Evolutionary conservation across 2,113 vertebrate species (phyloP).

Genomic region (Tupaia chinensis): DNA sequence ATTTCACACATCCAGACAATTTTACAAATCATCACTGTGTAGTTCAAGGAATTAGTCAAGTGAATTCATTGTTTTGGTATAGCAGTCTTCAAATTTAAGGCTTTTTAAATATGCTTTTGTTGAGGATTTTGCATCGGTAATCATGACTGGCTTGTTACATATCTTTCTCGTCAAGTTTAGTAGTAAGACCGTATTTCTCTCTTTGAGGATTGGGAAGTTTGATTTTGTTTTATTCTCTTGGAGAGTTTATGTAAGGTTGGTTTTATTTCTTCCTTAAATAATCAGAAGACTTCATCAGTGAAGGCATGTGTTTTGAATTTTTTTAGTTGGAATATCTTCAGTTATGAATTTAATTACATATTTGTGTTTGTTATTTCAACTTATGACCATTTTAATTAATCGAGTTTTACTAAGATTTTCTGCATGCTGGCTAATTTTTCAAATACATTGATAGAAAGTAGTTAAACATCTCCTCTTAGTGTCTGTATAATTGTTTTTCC

Average conservation of each 20-base stretch:
- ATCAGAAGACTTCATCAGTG: not conserved
- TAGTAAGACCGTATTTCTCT: not conserved
- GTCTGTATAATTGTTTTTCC: not conserved
- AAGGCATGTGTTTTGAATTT: not conserved
- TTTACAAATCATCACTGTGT: not conserved
- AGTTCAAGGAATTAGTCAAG: not conserved
- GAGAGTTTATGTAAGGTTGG: not conserved
- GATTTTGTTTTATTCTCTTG: not conserved
- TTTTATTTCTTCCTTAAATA: not conserved
- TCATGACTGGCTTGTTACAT: not conserved
- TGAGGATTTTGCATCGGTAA: not conserved
- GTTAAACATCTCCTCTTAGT: not conserved
- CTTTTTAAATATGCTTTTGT: not conserved
- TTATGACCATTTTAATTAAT: conserved; percentile 3
- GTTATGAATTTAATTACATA: not conserved
- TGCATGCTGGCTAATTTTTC: not conserved
- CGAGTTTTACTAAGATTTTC: conserved; percentile 11
- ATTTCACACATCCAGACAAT: not conserved
- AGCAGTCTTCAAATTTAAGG: not conserved
- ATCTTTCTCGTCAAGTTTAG: not conserved
- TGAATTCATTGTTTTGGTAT: not conserved
- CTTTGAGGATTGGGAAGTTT: no score
- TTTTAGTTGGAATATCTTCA: not conserved
- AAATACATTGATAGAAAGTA: not conserved
- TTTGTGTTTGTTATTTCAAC: not conserved